Conservation (phyloP, 2,888 invertebrate species). For the Macaria liturata region DNA sequence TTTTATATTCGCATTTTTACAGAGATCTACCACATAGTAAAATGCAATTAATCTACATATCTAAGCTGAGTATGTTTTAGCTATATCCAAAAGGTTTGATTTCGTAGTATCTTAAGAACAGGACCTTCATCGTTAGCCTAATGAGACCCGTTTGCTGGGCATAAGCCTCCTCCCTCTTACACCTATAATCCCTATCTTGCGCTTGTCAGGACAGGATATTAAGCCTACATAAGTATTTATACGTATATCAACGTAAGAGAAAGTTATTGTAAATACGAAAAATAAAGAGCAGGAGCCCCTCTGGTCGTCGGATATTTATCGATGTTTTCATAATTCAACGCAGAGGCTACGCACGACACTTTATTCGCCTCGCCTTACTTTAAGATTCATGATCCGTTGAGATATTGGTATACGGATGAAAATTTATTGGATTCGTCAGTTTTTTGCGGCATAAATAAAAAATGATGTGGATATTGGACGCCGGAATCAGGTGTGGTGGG, state of each 20-base stretch:
- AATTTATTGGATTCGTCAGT: slow-evolving; percentile 41
- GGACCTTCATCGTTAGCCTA: no score
- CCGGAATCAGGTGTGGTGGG: slow-evolving; percentile 27
- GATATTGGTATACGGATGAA: slow-evolving; percentile 54
- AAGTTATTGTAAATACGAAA: slow-evolving; percentile 20
- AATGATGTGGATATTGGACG: slow-evolving; percentile 37
- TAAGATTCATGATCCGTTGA: slow-evolving; percentile 77
- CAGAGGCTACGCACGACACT: slow-evolving; percentile 57
- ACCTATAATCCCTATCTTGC: no score
- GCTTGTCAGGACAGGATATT: no score
- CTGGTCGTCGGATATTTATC: slow-evolving; percentile 67
- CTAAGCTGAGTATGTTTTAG: no score
- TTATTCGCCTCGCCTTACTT: slow-evolving; percentile 68
- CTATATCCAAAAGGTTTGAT: no score
- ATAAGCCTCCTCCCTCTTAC: no score
- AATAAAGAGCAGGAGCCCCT: slow-evolving; percentile 12
- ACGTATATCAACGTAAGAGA: slow-evolving; percentile 1
- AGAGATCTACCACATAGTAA: no score
- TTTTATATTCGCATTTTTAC: no score
- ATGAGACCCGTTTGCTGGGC: no score
- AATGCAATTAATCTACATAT: no score
- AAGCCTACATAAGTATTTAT: no score
- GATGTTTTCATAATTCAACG: slow-evolving; percentile 76
- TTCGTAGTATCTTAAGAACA: no score
- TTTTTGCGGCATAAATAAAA: slow-evolving; percentile 40